These are phyloP conservation scores for Melozone crissalis DNA, from an alignment of 2,113 vertebrate genomes.

Conservation along the genomic window DNA sequence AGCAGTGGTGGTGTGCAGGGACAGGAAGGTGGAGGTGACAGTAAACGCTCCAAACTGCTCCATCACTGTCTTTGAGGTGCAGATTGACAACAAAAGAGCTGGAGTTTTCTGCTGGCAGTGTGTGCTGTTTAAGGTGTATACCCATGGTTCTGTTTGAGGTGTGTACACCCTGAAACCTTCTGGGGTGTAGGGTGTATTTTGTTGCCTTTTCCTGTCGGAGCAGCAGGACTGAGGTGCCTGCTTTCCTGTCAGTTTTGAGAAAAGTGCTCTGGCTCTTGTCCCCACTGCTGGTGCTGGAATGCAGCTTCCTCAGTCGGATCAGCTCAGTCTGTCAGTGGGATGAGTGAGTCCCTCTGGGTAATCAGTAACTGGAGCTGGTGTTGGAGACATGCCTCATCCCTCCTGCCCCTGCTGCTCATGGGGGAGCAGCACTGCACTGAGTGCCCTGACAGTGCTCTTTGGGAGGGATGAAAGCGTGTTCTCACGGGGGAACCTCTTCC, in stretches of 20 bases:
- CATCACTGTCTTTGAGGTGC: neutral
- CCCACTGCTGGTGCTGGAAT: neutral
- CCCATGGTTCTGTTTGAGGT: neutral
- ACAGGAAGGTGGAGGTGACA: neutral
- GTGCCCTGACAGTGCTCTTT: neutral
- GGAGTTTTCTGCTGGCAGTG: neutral
- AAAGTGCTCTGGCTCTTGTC: neutral
- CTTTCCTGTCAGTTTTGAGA: neutral
- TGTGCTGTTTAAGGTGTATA: neutral
- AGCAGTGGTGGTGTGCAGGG: neutral
- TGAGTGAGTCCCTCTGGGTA: slow-evolving; percentile 28
- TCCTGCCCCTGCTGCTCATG: neutral
- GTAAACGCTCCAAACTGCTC: neutral
- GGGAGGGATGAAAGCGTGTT: neutral
- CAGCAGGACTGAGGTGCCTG: neutral
- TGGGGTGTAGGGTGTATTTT: neutral
- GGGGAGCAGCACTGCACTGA: neutral
- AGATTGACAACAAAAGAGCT: neutral
- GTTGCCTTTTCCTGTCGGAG: neutral
- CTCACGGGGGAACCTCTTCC: neutral
- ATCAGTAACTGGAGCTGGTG: slow-evolving; percentile 53
- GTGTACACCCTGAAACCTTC: neutral
- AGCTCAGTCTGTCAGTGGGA: slow-evolving; percentile 22
- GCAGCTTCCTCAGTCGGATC: neutral
- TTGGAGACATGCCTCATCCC: slow-evolving; percentile 33